Evolutionary conservation across 2,797 vertebrate genomes (phyloP).

Genomic region (Lepilemur septentrionalis): DNA sequence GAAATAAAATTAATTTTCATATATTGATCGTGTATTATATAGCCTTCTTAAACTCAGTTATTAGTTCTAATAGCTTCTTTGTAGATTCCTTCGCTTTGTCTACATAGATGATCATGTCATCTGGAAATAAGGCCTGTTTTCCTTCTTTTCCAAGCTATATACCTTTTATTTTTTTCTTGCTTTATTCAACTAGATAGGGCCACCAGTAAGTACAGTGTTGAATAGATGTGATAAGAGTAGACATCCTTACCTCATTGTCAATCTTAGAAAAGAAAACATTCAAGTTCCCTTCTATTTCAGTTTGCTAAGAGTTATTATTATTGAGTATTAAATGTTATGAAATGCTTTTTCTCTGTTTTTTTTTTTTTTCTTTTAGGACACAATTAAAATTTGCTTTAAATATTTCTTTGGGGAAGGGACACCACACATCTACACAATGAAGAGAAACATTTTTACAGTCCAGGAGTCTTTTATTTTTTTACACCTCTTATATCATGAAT

Average conservation of each 20-base stretch:
- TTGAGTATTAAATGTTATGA: neutral
- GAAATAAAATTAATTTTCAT: neutral
- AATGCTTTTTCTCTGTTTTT: neutral
- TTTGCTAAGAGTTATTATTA: neutral
- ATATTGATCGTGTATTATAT: neutral
- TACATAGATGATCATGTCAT: neutral
- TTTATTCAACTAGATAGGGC: neutral
- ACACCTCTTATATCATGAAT: too few species aligned
- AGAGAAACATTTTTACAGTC: too few species aligned
- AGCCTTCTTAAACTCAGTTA: neutral
- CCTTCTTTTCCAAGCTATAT: neutral
- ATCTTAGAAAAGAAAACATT: neutral
- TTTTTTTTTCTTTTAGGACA: too few species aligned
- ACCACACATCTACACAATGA: too few species aligned
- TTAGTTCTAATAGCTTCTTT: neutral
- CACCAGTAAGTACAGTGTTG: neutral
- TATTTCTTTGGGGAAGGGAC: too few species aligned
- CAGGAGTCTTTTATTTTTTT: too few species aligned
- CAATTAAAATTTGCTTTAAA: too few species aligned
- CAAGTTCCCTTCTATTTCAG: neutral
- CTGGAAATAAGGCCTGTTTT: neutral
- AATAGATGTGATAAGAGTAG: neutral
- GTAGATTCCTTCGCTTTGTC: neutral
- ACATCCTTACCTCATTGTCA: neutral
- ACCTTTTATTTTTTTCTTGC: neutral